These are phyloP conservation scores for Trachelipus rathkii DNA, from an alignment of 1,140 invertebrate species.

Conservation along the genomic window DNA sequence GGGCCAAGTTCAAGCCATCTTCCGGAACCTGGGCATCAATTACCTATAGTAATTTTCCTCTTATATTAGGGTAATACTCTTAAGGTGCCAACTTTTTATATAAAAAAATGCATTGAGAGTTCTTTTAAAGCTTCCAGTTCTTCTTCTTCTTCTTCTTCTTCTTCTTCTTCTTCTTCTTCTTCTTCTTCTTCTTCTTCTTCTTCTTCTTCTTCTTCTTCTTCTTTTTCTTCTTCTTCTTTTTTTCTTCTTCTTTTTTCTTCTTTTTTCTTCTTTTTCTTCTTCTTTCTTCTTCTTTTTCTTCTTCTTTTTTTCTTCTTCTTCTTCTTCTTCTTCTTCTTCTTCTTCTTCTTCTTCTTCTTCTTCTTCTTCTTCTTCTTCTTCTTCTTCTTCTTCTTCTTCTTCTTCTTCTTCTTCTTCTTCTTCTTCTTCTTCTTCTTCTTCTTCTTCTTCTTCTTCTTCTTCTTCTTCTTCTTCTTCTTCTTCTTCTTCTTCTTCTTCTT, in stretches of 20 bases:
- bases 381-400: no score
- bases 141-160: background rate
- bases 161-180: background rate
- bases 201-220: background rate
- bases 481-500: no score
- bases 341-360: background rate
- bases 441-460: no score
- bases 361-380: background rate
- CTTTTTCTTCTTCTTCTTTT: background rate
- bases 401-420: no score
- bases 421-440: no score
- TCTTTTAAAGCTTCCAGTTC: background rate
- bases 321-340: background rate
- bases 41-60: no score
- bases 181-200: constrained; percentile 2
- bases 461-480: no score
- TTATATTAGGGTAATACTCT: no score
- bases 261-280: background rate
- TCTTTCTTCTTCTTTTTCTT: background rate
- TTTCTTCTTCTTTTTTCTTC: background rate
- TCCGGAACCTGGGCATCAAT: no score
- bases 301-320: background rate
- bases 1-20: no score
- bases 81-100: constrained; percentile 25
- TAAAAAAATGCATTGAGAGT: constrained; percentile 48